These are phyloP conservation scores for Pangasius sanitwongsei DNA, from an alignment of 2,797 vertebrate species.

Conservation along the genomic window DNA sequence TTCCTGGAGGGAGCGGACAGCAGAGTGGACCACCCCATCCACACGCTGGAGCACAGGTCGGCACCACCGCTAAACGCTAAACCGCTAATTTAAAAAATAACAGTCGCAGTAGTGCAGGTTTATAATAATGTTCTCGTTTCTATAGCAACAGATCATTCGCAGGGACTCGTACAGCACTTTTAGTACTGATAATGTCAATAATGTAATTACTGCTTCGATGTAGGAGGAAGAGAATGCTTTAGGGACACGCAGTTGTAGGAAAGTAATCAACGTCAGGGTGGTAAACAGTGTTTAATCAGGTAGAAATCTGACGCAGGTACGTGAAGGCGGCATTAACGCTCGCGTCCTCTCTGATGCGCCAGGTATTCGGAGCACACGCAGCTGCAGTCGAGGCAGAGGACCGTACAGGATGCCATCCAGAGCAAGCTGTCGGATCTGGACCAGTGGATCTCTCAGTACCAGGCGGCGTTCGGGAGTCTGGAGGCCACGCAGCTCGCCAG, in stretches of 20 bases:
- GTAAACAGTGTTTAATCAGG: too few relatives aligned
- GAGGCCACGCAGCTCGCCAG: slow-evolving; percentile 95
- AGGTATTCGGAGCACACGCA: slow-evolving; percentile 97
- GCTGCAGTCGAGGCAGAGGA: slow-evolving; percentile 91
- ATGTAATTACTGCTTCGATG: neutral
- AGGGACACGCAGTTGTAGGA: neutral
- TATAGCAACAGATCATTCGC: neutral
- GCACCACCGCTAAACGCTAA: neutral
- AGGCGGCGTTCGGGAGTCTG: slow-evolving; percentile 91
- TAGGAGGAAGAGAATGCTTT: neutral
- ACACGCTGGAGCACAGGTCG: slow-evolving; percentile 88
- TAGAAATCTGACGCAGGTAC: neutral
- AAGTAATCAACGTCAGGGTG: neutral
- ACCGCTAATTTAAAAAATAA: too few relatives aligned
- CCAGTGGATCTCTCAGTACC: slow-evolving; percentile 96
- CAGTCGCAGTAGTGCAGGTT: neutral
- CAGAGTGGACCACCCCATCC: slow-evolving; percentile 86
- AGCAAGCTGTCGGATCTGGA: slow-evolving; percentile 94
- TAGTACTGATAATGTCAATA: neutral
- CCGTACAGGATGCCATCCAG: slow-evolving; percentile 94
- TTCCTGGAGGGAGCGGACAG: slow-evolving; percentile 92
- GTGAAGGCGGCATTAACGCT: neutral
- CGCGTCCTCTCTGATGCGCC: neutral
- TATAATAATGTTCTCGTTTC: neutral
- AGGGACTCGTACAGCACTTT: neutral